Evolutionary conservation across 2,113 vertebrate species (phyloP), one percentile per base, ranked within the genome.

Genomic region (Illadopsis cleaveri): DNA sequence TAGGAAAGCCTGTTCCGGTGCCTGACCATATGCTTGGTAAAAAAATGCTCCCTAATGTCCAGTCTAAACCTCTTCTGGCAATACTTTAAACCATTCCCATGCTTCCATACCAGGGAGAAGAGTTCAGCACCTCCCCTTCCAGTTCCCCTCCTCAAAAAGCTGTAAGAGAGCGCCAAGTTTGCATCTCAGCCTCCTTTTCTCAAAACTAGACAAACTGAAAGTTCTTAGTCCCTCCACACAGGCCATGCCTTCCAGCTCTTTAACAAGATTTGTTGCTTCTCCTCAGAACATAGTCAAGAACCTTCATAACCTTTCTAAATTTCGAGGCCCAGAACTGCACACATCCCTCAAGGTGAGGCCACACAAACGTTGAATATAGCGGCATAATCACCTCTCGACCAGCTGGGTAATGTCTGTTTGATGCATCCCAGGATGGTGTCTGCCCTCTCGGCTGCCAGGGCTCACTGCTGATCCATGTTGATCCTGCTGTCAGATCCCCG

Each of bases 351-450:
- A 78, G 51, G 57, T 45, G 33, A 66, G 45, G 22, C 25, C 3
- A 2, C 15, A n/a, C 3, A 5, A 62, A 38, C 1, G 1, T 50
- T 65, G 31, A 84, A 47, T 27, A 22, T 21, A 73, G 30, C 0
- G 0, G 12, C 25, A 28, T 13, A 47, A 48, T 58, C 42, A 21
- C 33, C 31, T 64, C 37, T 31, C 33, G 35, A 69, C 8, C 2
- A 7, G 30, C 53, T 35, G n/a, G 35, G 56, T 56, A 25, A 37
- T 8, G 19, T 50, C 27, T 53, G 51, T 25, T 44, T 30, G 37
- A 51, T 57, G 37, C 33, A 45, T 2, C 6, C 33, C 48, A 30
- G 61, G 54, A 45, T 50, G 35, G 20, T 6, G 16, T 30, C 37
- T 50, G 42, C 24, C 37, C 42, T 61, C 16, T 25, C 9, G 10